Percentiles rank a stretch among this genome's conserved stretches.
These are phyloP conservation scores for Sebastes nivosus DNA, from an alignment of 2,797 vertebrate species.

Conservation along the genomic window DNA sequence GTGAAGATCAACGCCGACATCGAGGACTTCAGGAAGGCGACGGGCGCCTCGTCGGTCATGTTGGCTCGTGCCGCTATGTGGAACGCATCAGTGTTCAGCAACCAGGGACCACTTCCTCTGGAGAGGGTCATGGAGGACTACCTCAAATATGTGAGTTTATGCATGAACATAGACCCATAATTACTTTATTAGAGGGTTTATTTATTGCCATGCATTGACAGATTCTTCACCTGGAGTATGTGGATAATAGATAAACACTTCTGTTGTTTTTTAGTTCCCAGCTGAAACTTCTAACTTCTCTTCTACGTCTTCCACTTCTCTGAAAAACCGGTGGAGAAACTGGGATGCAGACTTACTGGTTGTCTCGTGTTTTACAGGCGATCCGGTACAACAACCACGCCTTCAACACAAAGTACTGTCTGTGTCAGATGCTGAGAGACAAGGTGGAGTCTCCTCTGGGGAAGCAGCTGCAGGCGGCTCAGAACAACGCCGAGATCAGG, in stretches of 20 bases:
- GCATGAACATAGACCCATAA: no score
- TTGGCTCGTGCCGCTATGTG: constrained; percentile 96
- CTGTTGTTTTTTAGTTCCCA: not conserved
- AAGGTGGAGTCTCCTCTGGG: constrained; percentile 91
- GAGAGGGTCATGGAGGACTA: constrained; percentile 92
- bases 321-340: not conserved
- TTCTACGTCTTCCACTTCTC: not conserved
- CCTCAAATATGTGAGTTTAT: constrained; percentile 88
- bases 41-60: constrained; percentile 92
- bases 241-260: no score
- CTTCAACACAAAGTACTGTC: constrained; percentile 97
- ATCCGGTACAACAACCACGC: constrained; percentile 93
- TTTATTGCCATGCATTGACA: rapidly evolving
- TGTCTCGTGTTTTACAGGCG: constrained; percentile 78
- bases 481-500: constrained; percentile 92
- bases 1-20: constrained; percentile 73
- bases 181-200: no score
- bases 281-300: not conserved
- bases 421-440: constrained; percentile 96
- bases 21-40: constrained; percentile 67
- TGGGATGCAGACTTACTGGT: not conserved
- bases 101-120: constrained; percentile 84
- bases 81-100: constrained; percentile 93
- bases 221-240: no score
- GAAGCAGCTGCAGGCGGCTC: constrained; percentile 90